Evolutionary conservation across 2,888 invertebrate genomes (phyloP).

Genomic region (Noctua fimbriata): DNA sequence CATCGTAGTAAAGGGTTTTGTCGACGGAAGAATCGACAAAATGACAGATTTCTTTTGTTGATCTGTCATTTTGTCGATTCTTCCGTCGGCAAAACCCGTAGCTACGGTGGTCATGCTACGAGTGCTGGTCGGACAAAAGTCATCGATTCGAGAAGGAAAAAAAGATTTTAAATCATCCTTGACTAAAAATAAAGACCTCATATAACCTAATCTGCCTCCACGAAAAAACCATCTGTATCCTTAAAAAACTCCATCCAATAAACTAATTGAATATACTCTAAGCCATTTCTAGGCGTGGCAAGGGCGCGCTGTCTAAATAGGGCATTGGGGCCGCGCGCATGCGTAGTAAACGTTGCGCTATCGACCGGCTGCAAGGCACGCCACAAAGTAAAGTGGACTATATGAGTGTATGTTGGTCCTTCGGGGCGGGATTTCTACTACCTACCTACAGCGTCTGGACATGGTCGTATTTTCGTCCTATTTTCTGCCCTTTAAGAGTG

Average conservation of each 20-base stretch:
- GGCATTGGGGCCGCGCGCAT: slow-evolving; percentile 57
- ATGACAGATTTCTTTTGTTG: no score
- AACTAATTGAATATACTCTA: slow-evolving; percentile 44
- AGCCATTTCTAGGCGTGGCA: slow-evolving; percentile 54
- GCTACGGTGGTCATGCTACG: no score
- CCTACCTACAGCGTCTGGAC: slow-evolving; percentile 24
- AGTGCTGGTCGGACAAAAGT: no score
- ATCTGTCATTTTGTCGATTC: no score
- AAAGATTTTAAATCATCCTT: no score
- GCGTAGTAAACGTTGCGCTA: slow-evolving; percentile 51
- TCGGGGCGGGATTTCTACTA: slow-evolving; percentile 1
- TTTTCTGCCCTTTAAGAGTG: neutral
- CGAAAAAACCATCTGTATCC: neutral
- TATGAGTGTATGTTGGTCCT: slow-evolving; percentile 24
- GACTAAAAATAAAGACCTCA: neutral
- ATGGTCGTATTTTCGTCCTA: slow-evolving; percentile 3
- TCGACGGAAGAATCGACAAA: no score
- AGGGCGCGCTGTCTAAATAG: slow-evolving; percentile 45
- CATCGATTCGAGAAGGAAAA: no score
- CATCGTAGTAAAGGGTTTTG: no score
- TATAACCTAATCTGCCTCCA: neutral
- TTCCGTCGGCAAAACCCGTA: no score
- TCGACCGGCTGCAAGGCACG: slow-evolving; percentile 54
- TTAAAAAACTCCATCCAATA: slow-evolving; percentile 14
- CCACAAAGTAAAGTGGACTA: slow-evolving; percentile 5